phyloP scores from a whole-genome alignment of 1,140 invertebrate species.

The Dinoponera quadriceps region DNA sequence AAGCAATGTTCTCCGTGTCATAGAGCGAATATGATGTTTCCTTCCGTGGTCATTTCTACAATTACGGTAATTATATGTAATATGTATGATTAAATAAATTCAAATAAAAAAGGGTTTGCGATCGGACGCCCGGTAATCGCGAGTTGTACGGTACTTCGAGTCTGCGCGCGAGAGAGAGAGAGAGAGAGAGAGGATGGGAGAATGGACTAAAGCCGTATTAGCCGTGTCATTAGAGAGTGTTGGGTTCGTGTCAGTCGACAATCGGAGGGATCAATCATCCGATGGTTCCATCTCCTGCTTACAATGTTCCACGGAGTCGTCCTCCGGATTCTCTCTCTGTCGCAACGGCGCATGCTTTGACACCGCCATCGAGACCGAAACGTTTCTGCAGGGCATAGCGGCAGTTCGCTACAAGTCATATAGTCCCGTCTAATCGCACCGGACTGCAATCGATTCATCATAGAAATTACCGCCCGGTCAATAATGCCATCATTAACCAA shows the following conservation, averaged over 20 bases:
- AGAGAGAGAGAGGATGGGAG: neutral
- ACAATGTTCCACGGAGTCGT: constrained; percentile 17
- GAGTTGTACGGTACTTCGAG: constrained; percentile 28
- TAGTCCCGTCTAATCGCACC: neutral
- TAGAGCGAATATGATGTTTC: constrained; percentile 17
- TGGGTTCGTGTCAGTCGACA: constrained; percentile 36
- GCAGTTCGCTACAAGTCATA: constrained; percentile 34
- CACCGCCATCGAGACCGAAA: constrained; percentile 33
- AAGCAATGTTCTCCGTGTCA: neutral
- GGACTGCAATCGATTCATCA: constrained; percentile 38
- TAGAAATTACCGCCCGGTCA: constrained; percentile 28
- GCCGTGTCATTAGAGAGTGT: constrained; percentile 66
- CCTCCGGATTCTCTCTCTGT: constrained; percentile 7
- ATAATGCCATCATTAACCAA: constrained; percentile 45
- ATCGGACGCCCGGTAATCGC: constrained; percentile 14
- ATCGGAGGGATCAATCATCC: constrained; percentile 72
- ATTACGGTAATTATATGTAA: constrained; percentile 49
- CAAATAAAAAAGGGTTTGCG: constrained; percentile 21
- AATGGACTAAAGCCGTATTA: constrained; percentile 48
- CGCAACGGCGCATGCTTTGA: constrained; percentile 5
- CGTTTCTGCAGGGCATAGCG: constrained; percentile 44
- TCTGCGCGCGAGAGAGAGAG: too few relatives aligned
- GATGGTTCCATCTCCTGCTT: constrained; percentile 27
- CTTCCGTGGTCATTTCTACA: neutral
- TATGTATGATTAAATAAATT: constrained; percentile 49